Evolutionary conservation across 2,113 vertebrate genomes (phyloP).

Genomic region (Pseudopodoces humilis): DNA sequence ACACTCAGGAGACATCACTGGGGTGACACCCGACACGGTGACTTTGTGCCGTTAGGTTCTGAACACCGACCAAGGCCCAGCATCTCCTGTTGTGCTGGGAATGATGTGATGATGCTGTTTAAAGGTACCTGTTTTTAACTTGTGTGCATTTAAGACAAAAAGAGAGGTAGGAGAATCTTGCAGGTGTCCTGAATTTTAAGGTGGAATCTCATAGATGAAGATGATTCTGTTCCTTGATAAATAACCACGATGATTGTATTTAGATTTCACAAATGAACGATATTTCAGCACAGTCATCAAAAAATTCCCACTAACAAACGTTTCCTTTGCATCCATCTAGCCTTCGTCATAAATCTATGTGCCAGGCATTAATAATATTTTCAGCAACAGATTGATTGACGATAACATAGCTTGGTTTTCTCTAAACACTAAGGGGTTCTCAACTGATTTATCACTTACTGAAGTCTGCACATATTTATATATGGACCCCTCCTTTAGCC

Average conservation of each 20-base stretch:
- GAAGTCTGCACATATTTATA: neutral
- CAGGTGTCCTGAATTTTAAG: neutral
- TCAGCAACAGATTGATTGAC: constrained; percentile 49
- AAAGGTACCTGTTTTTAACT: neutral
- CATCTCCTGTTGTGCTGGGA: neutral
- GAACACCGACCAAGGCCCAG: neutral
- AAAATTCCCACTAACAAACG: neutral
- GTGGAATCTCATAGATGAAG: neutral
- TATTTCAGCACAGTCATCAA: constrained; percentile 22
- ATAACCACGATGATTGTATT: neutral
- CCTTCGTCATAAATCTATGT: constrained; percentile 13
- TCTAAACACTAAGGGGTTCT: constrained; percentile 40
- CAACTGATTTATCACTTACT: neutral
- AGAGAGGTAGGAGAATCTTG: neutral
- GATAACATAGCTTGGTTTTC: constrained; percentile 26
- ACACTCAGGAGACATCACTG: neutral
- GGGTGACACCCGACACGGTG: neutral
- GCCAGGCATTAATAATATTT: constrained; percentile 45
- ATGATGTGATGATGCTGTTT: neutral
- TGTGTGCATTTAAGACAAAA: neutral
- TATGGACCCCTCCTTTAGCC: neutral
- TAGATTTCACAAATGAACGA: neutral
- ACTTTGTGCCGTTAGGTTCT: neutral
- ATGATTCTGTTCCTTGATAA: neutral
- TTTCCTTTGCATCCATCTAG: neutral